Base-by-base conservation (phyloP, 2,888 invertebrate genomes). In the Tetramorium bicarinatum region DNA sequence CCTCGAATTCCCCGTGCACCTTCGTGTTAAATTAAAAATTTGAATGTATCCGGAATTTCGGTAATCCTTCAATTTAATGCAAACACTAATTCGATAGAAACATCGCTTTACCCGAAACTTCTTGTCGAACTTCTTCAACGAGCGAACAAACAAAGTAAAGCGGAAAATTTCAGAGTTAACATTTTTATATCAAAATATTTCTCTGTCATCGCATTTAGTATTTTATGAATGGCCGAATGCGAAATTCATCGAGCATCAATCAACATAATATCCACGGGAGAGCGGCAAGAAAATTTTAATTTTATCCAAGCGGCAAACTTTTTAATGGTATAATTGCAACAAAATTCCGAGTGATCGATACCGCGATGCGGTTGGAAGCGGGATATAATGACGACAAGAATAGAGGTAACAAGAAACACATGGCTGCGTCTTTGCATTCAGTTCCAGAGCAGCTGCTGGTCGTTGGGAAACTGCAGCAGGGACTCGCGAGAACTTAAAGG, bases 401-500 rank as follows among this genome's bases (percentile, higher is more conserved):
- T 80, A 34, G 74, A 59, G 54, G 74, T 74, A 72, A 59, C 79
- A 80, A 80, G 79, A 80, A 72, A 74, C 79, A 80, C 79, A 72
- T 74, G 79, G 79, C 69, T 66, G 29, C 69, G 67, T 67, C 64
- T 82, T 86, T 54, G 75, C 52, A 74, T 74, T 82, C 66, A 64
- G 72, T 74, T 75, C 34, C 75, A 66, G 62, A 85, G 80, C 85
- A 88, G 86, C 85, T 89, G 86, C 62, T 54, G 69, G 66, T 85
- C 77, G 71, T 71, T 84, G 82, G 59, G 71, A 83, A 75, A 69
- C 83, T 82, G 84, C 77, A 64, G 56, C 82, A 56, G 72, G 49
- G 79, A 83, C 80, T 72, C 83, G 67, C 71, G 75, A 66, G 84
- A 85, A 90, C 85, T 90, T 88, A 64, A 79, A 71, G 82, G 52